A percentile compares a stretch with the other conserved stretches of the same genome.
phyloP scores from a whole-genome alignment of 2,797 vertebrate genomes.

The Neosilurus hyrtlii region DNA sequence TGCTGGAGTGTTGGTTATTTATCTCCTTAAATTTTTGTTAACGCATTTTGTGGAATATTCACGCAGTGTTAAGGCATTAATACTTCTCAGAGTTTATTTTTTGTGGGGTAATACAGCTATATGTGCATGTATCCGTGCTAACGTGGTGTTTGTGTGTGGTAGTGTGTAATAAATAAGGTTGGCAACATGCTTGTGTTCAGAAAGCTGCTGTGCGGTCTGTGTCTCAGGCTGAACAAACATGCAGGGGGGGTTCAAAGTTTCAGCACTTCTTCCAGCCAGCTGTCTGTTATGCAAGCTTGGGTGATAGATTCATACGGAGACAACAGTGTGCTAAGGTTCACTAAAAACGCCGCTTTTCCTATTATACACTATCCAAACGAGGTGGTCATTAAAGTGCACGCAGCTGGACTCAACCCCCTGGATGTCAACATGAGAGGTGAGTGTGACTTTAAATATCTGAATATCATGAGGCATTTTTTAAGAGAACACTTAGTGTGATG shows the following conservation, averaged over 20 bases:
- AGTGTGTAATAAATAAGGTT: background rate
- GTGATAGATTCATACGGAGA: conserved; percentile 88
- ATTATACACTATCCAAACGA: conserved; percentile 88
- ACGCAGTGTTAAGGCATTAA: background rate
- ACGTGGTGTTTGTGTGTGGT: background rate
- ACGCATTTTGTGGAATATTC: background rate
- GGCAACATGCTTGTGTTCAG: conserved; percentile 53
- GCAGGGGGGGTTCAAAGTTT: conserved; percentile 57
- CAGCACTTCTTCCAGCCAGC: conserved; percentile 61
- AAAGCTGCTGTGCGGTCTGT: conserved; percentile 41
- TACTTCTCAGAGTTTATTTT: too few species aligned
- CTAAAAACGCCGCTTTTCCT: conserved; percentile 79
- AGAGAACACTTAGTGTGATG: too few species aligned
- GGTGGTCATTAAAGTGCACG: conserved; percentile 87
- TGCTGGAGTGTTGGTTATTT: background rate
- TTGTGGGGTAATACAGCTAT: too few species aligned
- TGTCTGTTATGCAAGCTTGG: conserved; percentile 87
- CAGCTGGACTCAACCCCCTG: conserved; percentile 88
- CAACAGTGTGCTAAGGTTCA: conserved; percentile 86
- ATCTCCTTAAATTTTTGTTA: background rate
- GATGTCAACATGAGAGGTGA: conserved; percentile 96
- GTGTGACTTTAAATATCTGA: conserved; percentile 39
- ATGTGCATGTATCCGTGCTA: background rate
- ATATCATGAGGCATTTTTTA: too few species aligned
- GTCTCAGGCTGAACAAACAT: conserved; percentile 29